phyloP scores from a whole-genome alignment of 2,113 vertebrate species.

The Raphicerus campestris region DNA sequence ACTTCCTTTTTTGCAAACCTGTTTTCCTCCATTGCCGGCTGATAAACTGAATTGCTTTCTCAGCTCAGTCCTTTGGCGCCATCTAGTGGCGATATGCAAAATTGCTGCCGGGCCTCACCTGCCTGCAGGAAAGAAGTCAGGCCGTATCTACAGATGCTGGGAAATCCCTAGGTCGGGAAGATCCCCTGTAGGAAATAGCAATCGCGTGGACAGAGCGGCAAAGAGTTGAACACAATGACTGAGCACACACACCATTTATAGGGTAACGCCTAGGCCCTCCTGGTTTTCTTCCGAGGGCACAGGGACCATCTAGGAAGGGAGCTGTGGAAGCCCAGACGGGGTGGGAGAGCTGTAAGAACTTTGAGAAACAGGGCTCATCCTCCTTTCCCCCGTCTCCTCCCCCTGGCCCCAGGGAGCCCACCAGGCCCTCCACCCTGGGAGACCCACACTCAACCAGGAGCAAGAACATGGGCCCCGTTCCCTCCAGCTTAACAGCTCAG shows the following conservation, averaged over 20 bases:
- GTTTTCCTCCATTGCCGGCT: rapidly evolving
- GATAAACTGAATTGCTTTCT: not conserved
- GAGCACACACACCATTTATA: not conserved
- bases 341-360: not conserved
- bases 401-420: too few relatives aligned
- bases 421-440: not conserved
- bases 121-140: not conserved
- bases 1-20: not conserved
- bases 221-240: not conserved
- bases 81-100: not conserved
- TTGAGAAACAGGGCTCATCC: not conserved
- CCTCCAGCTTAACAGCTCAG: not conserved
- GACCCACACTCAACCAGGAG: not conserved
- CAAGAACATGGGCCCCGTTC: not conserved
- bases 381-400: not conserved
- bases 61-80: not conserved
- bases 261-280: not conserved
- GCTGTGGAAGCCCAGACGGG: not conserved
- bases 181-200: not conserved
- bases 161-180: too few relatives aligned
- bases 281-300: not conserved
- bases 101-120: not conserved
- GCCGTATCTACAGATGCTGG: not conserved
- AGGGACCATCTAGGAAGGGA: not conserved
- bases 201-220: not conserved